Base-by-base conservation (phyloP, 2,113 vertebrate genomes). In the Entelurus aequoreus region DNA sequence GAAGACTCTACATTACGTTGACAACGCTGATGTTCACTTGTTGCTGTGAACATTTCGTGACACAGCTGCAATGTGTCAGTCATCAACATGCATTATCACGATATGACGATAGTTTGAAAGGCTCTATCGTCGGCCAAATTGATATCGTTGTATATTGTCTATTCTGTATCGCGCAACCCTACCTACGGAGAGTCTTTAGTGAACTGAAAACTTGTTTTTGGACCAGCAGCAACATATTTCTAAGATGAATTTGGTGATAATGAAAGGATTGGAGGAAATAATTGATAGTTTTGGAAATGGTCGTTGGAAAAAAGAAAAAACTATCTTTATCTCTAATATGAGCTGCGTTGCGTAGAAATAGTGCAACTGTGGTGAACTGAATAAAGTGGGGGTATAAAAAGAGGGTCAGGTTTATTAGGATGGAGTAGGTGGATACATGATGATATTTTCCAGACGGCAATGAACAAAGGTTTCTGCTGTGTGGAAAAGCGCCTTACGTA, bases 381-480 rank as follows among this genome's bases (percentile, higher is more conserved):
- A n/a, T 38, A 13, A 42, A 56, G n/a, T 21, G 5, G 28, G 57
- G 19, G 49, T 48, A 36, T 8, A 6, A 53, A 58, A 15, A 28
- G 58, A 61, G 40, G 37, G 54, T 9, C 19, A n/a, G 15, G 54
- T 4, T 74, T 50, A 47, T 48, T 21, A 5, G 47, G 15, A 36
- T 48, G 3, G 36, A 54, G 38, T 11, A 46, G 42, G 42, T 46
- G 42, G 42, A 11, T 55, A 37, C 8, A 56, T 42, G 35, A 42
- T 19, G 52, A 54, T 54, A 10, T 42, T 57, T 56, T 42, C 54
- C 38, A 57, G 54, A 42, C 8, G 36, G 51, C 63, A 52, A 51
- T 63, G 44, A 52, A 69, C 75, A 70, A 64, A 69, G 71, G 74
- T 62, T 60, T 67, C 49, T 14, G 11, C 5, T 0, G 46, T 44